Evolutionary conservation across 2,797 vertebrate species (phyloP).

Genomic region (Crotalus adamanteus): DNA sequence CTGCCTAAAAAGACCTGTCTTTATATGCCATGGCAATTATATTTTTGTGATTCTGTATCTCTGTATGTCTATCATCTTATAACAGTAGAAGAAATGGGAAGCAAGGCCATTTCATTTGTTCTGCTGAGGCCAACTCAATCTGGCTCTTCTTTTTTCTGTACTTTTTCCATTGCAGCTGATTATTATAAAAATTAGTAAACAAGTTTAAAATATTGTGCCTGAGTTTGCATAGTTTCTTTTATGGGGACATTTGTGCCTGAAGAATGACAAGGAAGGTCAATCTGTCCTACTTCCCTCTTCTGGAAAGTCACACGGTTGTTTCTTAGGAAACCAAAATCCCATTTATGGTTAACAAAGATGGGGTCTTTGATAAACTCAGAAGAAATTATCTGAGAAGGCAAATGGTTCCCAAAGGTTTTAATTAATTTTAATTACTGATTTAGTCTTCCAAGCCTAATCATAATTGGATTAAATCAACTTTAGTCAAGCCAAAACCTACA

Average conservation of each 20-base stretch:
- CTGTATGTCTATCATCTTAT: neutral
- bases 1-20: neutral
- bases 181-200: neutral
- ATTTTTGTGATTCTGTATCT: neutral
- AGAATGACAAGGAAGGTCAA: neutral
- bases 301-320: neutral
- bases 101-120: neutral
- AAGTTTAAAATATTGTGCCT: neutral
- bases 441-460: neutral
- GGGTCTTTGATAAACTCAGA: neutral
- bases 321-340: neutral
- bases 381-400: neutral
- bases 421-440: neutral
- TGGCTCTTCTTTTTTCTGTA: neutral
- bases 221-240: neutral
- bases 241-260: neutral
- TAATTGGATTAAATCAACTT: neutral
- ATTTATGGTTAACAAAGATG: neutral
- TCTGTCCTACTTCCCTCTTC: neutral
- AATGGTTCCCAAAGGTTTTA: neutral
- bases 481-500: neutral
- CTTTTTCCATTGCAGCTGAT: neutral
- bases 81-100: neutral
- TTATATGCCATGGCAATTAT: neutral
- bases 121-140: neutral